phyloP scores from a whole-genome alignment of 2,888 invertebrate species.

The Plutella xylostella region DNA sequence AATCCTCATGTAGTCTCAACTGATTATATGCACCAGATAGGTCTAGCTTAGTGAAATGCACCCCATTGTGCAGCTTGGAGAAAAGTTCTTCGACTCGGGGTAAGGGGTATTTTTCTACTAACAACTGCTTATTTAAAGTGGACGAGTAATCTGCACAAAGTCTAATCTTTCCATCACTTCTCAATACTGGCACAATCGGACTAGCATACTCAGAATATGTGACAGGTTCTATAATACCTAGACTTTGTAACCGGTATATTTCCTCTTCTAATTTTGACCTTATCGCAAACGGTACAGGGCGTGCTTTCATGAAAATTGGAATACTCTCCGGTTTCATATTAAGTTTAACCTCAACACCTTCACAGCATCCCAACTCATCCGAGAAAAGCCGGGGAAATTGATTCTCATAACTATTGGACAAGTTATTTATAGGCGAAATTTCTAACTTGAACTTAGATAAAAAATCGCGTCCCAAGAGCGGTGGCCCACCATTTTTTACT shows the following conservation, averaged over 20 bases:
- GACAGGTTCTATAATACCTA: not conserved
- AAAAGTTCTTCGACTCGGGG: not conserved
- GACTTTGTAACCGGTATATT: not conserved
- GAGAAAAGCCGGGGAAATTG: not conserved
- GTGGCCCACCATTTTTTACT: not conserved
- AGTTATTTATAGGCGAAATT: not conserved
- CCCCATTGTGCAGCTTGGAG: not conserved
- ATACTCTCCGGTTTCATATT: not conserved
- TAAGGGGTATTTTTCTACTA: not conserved
- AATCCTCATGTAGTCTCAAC: not conserved
- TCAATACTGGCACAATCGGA: not conserved
- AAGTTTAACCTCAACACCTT: not conserved
- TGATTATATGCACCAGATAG: not conserved
- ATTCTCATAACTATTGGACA: not conserved
- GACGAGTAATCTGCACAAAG: not conserved
- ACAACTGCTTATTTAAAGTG: not conserved
- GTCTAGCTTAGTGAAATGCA: not conserved
- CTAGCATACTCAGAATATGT: not conserved
- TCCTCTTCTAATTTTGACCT: not conserved
- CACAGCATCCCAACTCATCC: not conserved
- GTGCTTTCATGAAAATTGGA: not conserved
- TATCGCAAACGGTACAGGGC: not conserved
- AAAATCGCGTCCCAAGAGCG: not conserved
- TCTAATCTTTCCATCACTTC: not conserved
- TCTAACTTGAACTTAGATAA: not conserved